phyloP scores from a whole-genome alignment of 2,113 vertebrate genomes.

The Plectropomus leopardus region DNA sequence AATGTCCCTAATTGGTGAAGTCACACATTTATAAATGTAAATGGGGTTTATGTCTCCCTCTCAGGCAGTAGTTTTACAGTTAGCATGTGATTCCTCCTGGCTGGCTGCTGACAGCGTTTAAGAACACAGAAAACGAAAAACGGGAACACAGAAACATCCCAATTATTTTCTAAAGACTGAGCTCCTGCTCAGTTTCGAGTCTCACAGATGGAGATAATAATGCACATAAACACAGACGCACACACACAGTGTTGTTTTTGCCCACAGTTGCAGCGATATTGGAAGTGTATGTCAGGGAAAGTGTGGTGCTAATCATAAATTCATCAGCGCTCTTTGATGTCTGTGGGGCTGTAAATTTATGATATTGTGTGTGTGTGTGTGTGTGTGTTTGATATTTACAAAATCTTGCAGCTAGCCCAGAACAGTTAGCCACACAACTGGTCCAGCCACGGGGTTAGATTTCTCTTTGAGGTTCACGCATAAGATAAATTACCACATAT shows the following conservation, averaged over 20 bases:
- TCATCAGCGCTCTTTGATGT: slow-evolving; percentile 76
- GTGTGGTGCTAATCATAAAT: slow-evolving; percentile 69
- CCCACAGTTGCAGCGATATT: slow-evolving; percentile 45
- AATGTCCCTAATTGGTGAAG: slow-evolving; percentile 41
- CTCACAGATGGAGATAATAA: slow-evolving; percentile 29
- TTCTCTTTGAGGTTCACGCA: too few species aligned
- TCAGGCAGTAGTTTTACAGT: slow-evolving; percentile 32
- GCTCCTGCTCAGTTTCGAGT: slow-evolving; percentile 13
- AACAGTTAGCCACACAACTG: too few species aligned
- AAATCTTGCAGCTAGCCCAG: slow-evolving; percentile 39
- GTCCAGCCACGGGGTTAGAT: too few species aligned
- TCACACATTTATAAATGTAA: slow-evolving; percentile 46
- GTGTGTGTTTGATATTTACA: slow-evolving; percentile 38
- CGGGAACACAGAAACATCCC: slow-evolving; percentile 49
- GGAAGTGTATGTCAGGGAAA: slow-evolving; percentile 33
- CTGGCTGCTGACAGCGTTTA: slow-evolving; percentile 42
- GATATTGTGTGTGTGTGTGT: slow-evolving; percentile 40
- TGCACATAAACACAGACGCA: slow-evolving; percentile 12
- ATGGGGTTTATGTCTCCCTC: slow-evolving; percentile 17
- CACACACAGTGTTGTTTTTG: slow-evolving; percentile 41
- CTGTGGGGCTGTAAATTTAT: slow-evolving; percentile 39
- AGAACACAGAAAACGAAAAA: slow-evolving; percentile 40
- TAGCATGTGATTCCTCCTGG: slow-evolving; percentile 38
- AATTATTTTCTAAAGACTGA: slow-evolving; percentile 59
- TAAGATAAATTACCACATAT: too few species aligned